Percentiles rank a stretch among this genome's conserved stretches.
Evolutionary conservation across 2,113 vertebrate species (phyloP).

Genomic region (Sorex fumeus): DNA sequence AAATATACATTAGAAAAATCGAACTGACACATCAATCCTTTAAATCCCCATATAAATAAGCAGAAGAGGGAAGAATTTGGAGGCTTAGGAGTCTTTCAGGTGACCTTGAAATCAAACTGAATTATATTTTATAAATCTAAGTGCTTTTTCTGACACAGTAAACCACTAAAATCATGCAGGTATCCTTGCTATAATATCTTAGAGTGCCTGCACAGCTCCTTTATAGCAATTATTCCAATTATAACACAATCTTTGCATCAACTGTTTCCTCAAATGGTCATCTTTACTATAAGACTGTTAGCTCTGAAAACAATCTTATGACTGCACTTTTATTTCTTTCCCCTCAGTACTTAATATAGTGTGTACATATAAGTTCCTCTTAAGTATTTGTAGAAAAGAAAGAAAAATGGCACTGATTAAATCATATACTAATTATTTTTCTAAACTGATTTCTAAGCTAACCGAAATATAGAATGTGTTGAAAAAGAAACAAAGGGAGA

Average conservation of each 20-base stretch:
- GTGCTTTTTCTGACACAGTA: slow-evolving; percentile 48
- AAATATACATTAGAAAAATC: slow-evolving; percentile 39
- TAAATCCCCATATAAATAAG: slow-evolving; percentile 51
- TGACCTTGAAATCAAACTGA: slow-evolving; percentile 59
- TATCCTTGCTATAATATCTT: slow-evolving; percentile 34
- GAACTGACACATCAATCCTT: slow-evolving; percentile 38
- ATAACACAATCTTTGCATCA: slow-evolving; percentile 24
- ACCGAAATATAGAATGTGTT: too few species aligned
- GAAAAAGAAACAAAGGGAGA: too few species aligned
- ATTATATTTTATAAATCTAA: slow-evolving; percentile 51
- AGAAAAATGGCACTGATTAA: not conserved
- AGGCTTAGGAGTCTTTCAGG: slow-evolving; percentile 14
- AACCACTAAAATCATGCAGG: slow-evolving; percentile 26
- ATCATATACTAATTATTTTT: not conserved
- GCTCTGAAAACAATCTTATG: not conserved
- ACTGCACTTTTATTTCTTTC: not conserved
- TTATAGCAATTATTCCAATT: slow-evolving; percentile 34
- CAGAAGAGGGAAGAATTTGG: slow-evolving; percentile 41
- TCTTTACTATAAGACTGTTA: not conserved
- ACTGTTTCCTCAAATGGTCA: slow-evolving; percentile 6
- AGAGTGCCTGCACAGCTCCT: not conserved
- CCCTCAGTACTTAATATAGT: not conserved
- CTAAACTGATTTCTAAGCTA: slow-evolving; percentile 35
- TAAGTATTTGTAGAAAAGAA: not conserved
- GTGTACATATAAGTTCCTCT: not conserved